These are phyloP conservation scores for Celastrina argiolus DNA, from an alignment of 2,888 invertebrate genomes.

Conservation along the genomic window DNA sequence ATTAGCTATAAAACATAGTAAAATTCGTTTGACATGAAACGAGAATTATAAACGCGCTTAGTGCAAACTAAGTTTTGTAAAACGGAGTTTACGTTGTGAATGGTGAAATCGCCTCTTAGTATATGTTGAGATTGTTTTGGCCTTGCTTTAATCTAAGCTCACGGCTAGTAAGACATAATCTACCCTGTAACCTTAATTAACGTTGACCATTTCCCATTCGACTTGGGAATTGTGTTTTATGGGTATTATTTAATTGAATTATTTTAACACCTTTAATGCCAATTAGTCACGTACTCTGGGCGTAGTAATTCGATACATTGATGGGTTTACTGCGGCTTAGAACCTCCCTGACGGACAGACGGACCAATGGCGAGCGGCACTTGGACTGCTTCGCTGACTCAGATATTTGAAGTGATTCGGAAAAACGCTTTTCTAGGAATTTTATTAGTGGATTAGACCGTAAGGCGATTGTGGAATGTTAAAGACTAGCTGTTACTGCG, in stretches of 20 bases:
- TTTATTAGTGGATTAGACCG: background rate
- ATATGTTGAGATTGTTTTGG: slow-evolving; percentile 17
- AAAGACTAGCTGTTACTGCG: too few relatives aligned
- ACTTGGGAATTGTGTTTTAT: slow-evolving; percentile 13
- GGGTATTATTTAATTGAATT: slow-evolving; percentile 56
- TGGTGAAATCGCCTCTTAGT: too few relatives aligned
- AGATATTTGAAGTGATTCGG: slow-evolving; percentile 53
- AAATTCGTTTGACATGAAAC: too few relatives aligned
- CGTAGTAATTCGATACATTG: slow-evolving; percentile 72
- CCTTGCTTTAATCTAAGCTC: slow-evolving; percentile 17
- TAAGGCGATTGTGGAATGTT: background rate
- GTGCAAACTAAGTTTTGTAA: too few relatives aligned
- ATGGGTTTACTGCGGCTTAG: slow-evolving; percentile 66
- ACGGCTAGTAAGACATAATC: slow-evolving; percentile 17
- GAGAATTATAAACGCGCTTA: too few relatives aligned
- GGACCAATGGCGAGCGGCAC: slow-evolving; percentile 59
- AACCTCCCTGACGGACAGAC: slow-evolving; percentile 56
- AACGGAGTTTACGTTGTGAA: too few relatives aligned
- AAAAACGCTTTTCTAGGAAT: slow-evolving; percentile 13
- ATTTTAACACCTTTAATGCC: slow-evolving; percentile 72
- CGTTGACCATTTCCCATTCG: slow-evolving; percentile 16
- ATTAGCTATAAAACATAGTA: too few relatives aligned
- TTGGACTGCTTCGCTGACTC: slow-evolving; percentile 63
- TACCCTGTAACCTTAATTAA: slow-evolving; percentile 15
- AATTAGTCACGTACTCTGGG: slow-evolving; percentile 75